These are phyloP conservation scores for Silurus aristotelis DNA, from an alignment of 2,797 vertebrate genomes.

Conservation along the genomic window DNA sequence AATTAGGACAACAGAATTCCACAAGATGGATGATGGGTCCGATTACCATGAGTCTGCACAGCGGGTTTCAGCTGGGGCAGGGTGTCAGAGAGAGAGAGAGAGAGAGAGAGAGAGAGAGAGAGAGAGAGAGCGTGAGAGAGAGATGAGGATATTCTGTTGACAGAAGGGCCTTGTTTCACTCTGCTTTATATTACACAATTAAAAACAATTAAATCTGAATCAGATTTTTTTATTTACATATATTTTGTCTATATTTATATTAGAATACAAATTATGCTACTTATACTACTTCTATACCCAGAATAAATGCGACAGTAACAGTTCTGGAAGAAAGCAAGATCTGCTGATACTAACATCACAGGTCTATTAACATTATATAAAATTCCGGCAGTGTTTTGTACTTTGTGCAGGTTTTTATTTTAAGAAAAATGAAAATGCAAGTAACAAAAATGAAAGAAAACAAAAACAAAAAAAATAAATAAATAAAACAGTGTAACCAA, in stretches of 20 bases:
- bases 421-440: background rate
- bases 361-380: background rate
- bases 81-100: slow-evolving; percentile 47
- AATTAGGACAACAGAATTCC: slow-evolving; percentile 54
- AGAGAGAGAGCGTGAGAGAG: slow-evolving; percentile 34
- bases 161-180: background rate
- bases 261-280: background rate
- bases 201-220: background rate
- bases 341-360: background rate
- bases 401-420: background rate
- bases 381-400: background rate
- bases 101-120: background rate
- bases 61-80: slow-evolving; percentile 23
- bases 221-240: background rate
- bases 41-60: slow-evolving; percentile 69
- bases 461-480: no score
- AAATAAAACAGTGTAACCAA: background rate
- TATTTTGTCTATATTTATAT: background rate
- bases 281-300: background rate
- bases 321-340: background rate
- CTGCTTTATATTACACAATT: background rate
- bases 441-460: background rate
- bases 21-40: slow-evolving; percentile 63
- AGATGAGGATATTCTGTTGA: background rate
- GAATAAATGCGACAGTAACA: no score